phyloP scores from a whole-genome alignment of 1,140 invertebrate species.

The Bombus cullumanus region DNA sequence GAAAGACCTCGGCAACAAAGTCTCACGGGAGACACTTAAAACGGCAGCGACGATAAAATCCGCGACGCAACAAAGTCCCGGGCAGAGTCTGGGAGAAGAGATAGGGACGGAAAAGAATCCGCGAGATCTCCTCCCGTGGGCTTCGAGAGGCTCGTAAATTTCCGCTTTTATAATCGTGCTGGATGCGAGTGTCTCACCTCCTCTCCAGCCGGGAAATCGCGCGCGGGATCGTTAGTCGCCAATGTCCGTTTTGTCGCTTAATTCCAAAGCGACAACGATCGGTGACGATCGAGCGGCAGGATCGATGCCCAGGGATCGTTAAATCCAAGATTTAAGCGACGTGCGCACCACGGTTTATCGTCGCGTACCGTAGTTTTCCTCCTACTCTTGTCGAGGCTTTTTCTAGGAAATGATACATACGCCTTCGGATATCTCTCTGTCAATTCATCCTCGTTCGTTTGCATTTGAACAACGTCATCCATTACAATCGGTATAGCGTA shows the following conservation, averaged over 20 bases:
- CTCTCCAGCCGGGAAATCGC: slow-evolving; percentile 9
- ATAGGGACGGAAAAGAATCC: slow-evolving; percentile 18
- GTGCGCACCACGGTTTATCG: slow-evolving; percentile 49
- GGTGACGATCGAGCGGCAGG: slow-evolving; percentile 45
- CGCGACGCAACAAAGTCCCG: slow-evolving; percentile 51
- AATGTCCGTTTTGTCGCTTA: slow-evolving; percentile 58
- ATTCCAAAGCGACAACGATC: slow-evolving; percentile 42
- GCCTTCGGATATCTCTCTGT: background rate
- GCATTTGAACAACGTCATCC: background rate
- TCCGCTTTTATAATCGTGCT: slow-evolving; percentile 69
- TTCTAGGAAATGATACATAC: background rate
- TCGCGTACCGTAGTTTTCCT: background rate
- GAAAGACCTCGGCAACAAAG: slow-evolving; percentile 9
- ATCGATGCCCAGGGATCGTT: slow-evolving; percentile 65
- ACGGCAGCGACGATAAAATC: slow-evolving; percentile 61
- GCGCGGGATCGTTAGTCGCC: slow-evolving; percentile 17
- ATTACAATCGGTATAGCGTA: too few relatives aligned
- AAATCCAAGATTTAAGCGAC: slow-evolving; percentile 63
- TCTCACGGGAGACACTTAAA: slow-evolving; percentile 66
- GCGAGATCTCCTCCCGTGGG: slow-evolving; percentile 16
- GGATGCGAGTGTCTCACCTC: slow-evolving; percentile 27
- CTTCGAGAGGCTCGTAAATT: slow-evolving; percentile 67
- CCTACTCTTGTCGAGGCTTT: background rate
- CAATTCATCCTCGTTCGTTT: background rate
- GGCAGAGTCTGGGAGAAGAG: background rate